Percentiles rank a stretch among this genome's conserved stretches.
phyloP scores from a whole-genome alignment of 2,113 vertebrate species.

The Oenanthe melanoleuca region DNA sequence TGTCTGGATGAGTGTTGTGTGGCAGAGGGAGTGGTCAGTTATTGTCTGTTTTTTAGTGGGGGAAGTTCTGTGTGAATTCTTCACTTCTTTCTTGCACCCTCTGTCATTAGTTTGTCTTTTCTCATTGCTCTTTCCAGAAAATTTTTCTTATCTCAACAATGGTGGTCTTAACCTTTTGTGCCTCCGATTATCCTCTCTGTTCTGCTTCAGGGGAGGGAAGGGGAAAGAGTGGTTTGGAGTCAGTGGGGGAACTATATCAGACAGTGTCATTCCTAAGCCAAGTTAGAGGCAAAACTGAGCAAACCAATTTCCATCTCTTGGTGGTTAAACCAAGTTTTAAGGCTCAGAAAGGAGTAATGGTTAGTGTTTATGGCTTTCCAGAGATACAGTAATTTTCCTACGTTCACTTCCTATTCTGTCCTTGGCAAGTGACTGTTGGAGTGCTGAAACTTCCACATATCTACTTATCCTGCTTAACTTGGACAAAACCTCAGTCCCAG shows the following conservation, averaged over 20 bases:
- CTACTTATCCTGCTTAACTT: not conserved
- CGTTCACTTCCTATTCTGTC: not conserved
- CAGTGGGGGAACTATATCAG: not conserved
- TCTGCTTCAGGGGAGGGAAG: accelerated
- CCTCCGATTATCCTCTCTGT: not conserved
- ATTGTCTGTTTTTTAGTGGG: not conserved
- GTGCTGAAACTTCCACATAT: not conserved
- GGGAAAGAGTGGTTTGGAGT: not conserved
- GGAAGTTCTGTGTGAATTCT: accelerated
- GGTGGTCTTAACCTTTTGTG: not conserved
- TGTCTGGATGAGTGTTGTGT: not conserved
- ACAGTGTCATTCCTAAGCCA: not conserved
- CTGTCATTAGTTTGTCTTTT: not conserved
- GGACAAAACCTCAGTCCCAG: not conserved
- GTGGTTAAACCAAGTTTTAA: not conserved
- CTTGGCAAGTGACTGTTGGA: not conserved
- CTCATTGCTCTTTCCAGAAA: not conserved
- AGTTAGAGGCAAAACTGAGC: not conserved
- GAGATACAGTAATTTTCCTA: not conserved
- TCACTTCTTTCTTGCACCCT: not conserved
- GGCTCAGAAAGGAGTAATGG: not conserved
- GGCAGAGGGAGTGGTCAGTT: no score
- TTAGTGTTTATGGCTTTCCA: not conserved
- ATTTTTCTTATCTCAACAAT: not conserved
- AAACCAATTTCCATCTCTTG: not conserved